These are phyloP conservation scores for Euglossa dilemma DNA, from an alignment of 1,140 invertebrate species.

Conservation along the genomic window DNA sequence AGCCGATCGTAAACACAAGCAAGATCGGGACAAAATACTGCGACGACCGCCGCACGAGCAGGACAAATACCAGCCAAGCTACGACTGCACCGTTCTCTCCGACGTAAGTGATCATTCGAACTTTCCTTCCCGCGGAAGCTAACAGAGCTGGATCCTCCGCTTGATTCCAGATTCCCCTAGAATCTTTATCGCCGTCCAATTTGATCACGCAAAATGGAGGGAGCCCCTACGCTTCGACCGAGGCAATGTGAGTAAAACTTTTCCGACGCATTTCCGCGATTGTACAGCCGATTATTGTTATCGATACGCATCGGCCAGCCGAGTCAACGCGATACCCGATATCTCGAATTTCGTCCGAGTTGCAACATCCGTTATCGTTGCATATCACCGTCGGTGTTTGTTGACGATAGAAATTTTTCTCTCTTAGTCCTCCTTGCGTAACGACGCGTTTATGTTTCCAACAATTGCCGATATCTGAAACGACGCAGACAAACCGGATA, in stretches of 20 bases:
- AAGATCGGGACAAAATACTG: constrained; percentile 97
- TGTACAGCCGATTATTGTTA: neutral
- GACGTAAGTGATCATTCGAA: constrained; percentile 84
- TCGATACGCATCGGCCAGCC: neutral
- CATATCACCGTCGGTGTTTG: neutral
- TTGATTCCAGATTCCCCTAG: constrained; percentile 80
- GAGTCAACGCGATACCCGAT: neutral
- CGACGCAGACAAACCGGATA: neutral
- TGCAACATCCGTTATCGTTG: neutral
- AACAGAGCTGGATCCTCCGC: neutral
- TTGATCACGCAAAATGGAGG: constrained; percentile 69
- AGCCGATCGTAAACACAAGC: constrained; percentile 98
- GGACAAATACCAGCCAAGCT: constrained; percentile 97
- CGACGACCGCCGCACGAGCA: constrained; percentile 92
- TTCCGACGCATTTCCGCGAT: neutral
- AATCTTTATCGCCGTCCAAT: constrained; percentile 74
- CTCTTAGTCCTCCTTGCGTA: neutral
- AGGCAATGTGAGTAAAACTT: constrained; percentile 72
- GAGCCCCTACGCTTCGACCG: constrained; percentile 72
- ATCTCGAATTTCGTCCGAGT: neutral
- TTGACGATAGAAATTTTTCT: neutral
- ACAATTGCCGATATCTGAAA: neutral
- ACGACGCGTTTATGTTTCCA: neutral
- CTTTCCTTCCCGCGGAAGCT: neutral
- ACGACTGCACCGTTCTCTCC: constrained; percentile 96